Base-by-base conservation (phyloP, 1,140 invertebrate species). In the Sesamia nonagrioides region DNA sequence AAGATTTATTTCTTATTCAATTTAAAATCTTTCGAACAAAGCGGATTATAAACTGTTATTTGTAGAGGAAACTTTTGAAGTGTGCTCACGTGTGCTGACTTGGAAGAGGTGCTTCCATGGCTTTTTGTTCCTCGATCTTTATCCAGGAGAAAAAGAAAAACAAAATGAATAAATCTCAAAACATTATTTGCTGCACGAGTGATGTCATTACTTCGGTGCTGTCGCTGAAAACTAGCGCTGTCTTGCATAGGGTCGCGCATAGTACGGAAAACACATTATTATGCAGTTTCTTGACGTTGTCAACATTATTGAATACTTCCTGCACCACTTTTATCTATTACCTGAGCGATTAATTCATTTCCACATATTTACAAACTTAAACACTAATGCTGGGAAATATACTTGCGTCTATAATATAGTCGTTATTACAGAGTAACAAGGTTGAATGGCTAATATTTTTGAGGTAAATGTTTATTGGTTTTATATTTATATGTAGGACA, bases 1-100 rank as follows among this genome's bases (percentile, higher is more conserved):
- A 71, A 71, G 68, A 71, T 71, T 71, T 71, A 71, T 71, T 54
- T 71, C 68, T 52, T 71, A 71, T 71, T 71, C 68, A 54, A 71
- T 71, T 71, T 71, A 71, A 71, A 71, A 71, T 71, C 68, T 71
- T 69, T 50, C 18, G 45, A 71, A 54, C 68, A 71, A 71, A 71
- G 68, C 21, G 15, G 33, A 7, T n/a, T 71, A 71, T 71, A 71
- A 54, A 71, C 13, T 52, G 50, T 71, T 27, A 21, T 45, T 52
- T 54, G 68, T 66, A 6, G 45, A 69, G 11, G 50, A 71, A 37
- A 71, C 27, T 71, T 63, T 63, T 68, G n/a, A 71, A 33, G 50
- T 54, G 33, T 52, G 8, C 15, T 71, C 40, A 54, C 54, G 54
- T 56, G 52, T 58, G 21, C 45, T 50, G 54, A 13, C 21, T 58